These are phyloP conservation scores for Herpetotheres cachinnans DNA, from an alignment of 2,113 vertebrate genomes.

Conservation along the genomic window DNA sequence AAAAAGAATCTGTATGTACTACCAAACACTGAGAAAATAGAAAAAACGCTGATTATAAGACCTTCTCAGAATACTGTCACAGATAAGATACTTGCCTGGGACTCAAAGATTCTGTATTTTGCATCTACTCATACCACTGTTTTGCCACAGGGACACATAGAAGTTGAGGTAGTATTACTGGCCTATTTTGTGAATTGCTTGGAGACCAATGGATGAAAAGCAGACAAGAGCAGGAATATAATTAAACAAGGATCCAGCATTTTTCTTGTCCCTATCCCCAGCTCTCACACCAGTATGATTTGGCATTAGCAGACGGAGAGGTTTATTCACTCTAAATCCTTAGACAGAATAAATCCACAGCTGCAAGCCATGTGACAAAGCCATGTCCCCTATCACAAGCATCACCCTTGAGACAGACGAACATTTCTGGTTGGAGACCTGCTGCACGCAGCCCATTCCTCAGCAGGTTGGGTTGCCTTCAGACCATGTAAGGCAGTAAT, in stretches of 20 bases:
- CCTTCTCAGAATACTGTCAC: background rate
- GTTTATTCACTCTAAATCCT: background rate
- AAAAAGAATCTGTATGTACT: background rate
- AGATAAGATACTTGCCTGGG: background rate
- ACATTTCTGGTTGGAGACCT: background rate
- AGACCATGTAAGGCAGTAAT: background rate
- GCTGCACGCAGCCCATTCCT: background rate
- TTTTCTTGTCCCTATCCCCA: background rate
- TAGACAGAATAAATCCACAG: background rate
- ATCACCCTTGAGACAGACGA: background rate
- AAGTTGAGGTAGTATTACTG: background rate
- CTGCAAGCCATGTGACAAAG: background rate
- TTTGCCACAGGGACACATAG: background rate
- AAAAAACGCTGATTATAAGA: background rate
- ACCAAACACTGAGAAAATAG: background rate
- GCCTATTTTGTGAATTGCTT: background rate
- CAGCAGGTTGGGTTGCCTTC: background rate
- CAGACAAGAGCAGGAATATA: background rate
- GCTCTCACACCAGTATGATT: background rate
- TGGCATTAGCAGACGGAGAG: background rate
- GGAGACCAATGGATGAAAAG: background rate
- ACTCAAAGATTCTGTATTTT: background rate
- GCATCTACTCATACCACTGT: background rate
- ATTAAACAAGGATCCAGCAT: background rate
- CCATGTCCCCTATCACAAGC: background rate